Evolutionary conservation across 2,888 invertebrate species (phyloP), one percentile per base, ranked within the genome.

Genomic region (Drosophila anomalata): DNA sequence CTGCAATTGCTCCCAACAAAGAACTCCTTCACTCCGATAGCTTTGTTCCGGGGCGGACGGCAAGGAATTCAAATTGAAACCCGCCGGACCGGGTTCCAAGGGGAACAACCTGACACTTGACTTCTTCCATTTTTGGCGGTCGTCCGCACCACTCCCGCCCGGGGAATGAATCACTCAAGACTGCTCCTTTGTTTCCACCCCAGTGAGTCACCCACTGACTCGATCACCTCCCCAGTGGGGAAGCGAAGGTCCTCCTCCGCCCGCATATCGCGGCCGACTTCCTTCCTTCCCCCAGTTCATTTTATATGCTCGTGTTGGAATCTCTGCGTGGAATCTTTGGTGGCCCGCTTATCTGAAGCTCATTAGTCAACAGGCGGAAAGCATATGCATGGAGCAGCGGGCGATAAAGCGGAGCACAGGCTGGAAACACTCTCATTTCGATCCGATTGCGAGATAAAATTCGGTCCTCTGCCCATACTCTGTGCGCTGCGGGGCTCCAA

Each of bases 301-400:
- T 41, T 17, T 5, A 51, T 41, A 8, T 14, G n/a, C 48, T 29
- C 47, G 9, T 17, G 26, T 7, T 26, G 7, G 26, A 26, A 26
- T 7, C 3, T 26, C 14, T 11, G 22, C 39, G 12, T 46, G 60
- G 42, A 60, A 55, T 58, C 51, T 41, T 8, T 42, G 24, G 14
- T 5, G 39, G 22, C n/a, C 20, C 9, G 33, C 63, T 53, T 62
- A 75, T 72, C 69, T 56, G 47, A 47, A 60, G 57, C 44, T 44
- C 44, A 66, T 76, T 78, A 79, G 73, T 78, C 76, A 76, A 53
- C 61, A 60, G n/a, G 31, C 20, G 12, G 6, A 44, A 42, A 22
- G 12, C 44, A 44, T 22, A 44, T 9, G 12, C 22, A 44, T 12
- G 22, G 22, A 22, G 12, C 22, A 22, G 11, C 5, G 12, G 22